phyloP scores from a whole-genome alignment of 2,888 invertebrate genomes.

The Priocnemis perturbator region DNA sequence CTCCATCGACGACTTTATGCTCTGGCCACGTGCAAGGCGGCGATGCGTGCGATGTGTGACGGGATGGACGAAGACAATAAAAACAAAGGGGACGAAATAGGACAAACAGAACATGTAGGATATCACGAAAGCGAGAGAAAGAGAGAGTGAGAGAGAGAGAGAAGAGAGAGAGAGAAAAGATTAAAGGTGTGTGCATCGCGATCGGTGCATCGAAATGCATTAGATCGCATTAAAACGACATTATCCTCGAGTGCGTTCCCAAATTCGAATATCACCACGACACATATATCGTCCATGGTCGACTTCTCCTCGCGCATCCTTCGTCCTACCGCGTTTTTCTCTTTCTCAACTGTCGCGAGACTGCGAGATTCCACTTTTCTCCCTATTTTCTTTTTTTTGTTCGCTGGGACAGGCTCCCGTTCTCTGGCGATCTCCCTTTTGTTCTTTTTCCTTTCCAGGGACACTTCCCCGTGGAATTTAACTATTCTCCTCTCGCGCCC shows the following conservation, averaged over 20 bases:
- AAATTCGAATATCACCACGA: too few relatives aligned
- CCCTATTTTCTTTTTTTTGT: neutral
- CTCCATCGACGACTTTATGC: conserved; percentile 1
- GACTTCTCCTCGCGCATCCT: conserved; percentile 16
- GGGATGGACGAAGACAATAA: conserved; percentile 4
- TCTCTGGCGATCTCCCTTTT: neutral
- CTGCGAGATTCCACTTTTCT: conserved; percentile 4
- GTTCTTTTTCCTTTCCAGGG: conserved; percentile 2
- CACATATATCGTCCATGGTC: conserved; percentile 22
- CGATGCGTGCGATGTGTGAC: conserved; percentile 1
- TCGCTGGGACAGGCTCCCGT: conserved; percentile 11
- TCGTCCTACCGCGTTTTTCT: neutral
- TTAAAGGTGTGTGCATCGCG: neutral
- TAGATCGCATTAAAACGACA: too few relatives aligned
- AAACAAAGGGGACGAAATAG: neutral
- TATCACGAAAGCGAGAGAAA: neutral
- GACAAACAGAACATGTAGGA: neutral
- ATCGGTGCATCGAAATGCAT: too few relatives aligned
- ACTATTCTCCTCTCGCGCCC: conserved; percentile 6
- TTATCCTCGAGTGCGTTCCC: too few relatives aligned
- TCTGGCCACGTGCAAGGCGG: neutral
- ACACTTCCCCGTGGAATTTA: conserved; percentile 14
- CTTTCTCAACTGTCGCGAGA: neutral
- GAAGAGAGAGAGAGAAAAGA: neutral
- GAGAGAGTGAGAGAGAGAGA: conserved; percentile 2